Base-by-base conservation (phyloP, 2,113 vertebrate genomes). In the Oreotrochilus melanogaster region DNA sequence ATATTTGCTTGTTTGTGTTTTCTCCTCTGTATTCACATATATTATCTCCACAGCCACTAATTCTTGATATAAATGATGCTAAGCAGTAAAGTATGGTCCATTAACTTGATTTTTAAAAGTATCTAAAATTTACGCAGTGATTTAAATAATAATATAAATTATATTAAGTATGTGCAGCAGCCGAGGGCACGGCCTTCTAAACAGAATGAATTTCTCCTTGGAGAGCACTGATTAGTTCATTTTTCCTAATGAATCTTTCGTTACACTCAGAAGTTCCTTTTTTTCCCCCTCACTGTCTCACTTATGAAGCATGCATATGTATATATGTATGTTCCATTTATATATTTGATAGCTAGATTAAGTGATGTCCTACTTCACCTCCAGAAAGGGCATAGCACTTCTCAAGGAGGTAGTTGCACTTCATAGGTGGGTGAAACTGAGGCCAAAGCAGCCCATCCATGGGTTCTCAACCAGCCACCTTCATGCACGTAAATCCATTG, bases 101-200 rank as follows among this genome's bases (percentile, higher is more conserved):
- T 97, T 97, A 97, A 93, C 84, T 96, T 78, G 93, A 93, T 97
- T 96, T 97, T 95, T 94, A 92, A 95, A 97, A 97, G 95, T 97
- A 96, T 96, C 96, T 96, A 97, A 96, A 96, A 96, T 97, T 95
- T 97, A 97, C 90, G 82, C 91, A 95, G 92, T 93, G 86, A 96
- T 96, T 97, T 97, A 96, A 98, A 96, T 95, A 97, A 97, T 97
- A 97, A 96, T 97, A 97, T 96, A 97, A 97, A 98, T 98, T 95
- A 97, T 90, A 92, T 92, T 97, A 97, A 96, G 81, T 96, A 92
- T 89, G 61, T 96, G 79, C 93, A 97, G 82, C 93, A 92, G 82
- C 94, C 96, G 95, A 97, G 91, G 85, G 93, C 97, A 93, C 22
- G 78, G 92, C 87, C 82, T 96, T 85, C 97, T 96, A 91, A 97